A percentile compares a stretch with the other conserved stretches of the same genome.
phyloP scores from a whole-genome alignment of 2,888 invertebrate genomes.

The Aphelenchoides bicaudatus region DNA sequence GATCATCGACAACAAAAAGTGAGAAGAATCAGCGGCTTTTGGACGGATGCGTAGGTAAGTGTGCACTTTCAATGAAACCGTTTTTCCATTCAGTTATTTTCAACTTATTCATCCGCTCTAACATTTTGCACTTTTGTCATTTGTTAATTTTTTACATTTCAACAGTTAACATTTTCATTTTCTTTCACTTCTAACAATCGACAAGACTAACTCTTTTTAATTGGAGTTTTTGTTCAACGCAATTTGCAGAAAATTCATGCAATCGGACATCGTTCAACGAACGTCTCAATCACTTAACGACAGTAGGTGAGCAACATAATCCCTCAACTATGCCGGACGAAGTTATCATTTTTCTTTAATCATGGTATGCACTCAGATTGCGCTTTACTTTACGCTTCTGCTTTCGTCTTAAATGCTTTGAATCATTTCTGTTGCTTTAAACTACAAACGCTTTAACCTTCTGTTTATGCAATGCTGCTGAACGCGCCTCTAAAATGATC shows the following conservation, averaged over 20 bases:
- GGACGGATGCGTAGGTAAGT: slow-evolving; percentile 11
- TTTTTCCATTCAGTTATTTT: not conserved
- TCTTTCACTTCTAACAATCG: not conserved
- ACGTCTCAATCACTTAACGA: not conserved
- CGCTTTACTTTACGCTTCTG: slow-evolving; percentile 13
- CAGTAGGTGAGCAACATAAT: too few relatives aligned
- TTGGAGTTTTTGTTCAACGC: not conserved
- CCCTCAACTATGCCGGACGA: slow-evolving; percentile 13
- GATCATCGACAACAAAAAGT: not conserved
- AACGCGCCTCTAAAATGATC: too few relatives aligned
- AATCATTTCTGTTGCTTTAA: not conserved
- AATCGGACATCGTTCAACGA: not conserved
- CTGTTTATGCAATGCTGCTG: not conserved
- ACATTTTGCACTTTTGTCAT: not conserved
- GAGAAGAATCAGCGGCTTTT: slow-evolving; percentile 7
- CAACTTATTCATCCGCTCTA: not conserved
- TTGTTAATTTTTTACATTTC: not conserved
- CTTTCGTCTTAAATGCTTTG: not conserved
- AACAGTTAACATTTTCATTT: not conserved
- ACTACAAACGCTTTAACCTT: slow-evolving; percentile 2
- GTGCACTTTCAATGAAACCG: not conserved
- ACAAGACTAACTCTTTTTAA: too few relatives aligned
- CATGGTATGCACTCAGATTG: slow-evolving; percentile 9
- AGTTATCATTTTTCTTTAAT: slow-evolving; percentile 19
- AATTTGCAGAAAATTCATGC: not conserved